These are phyloP conservation scores for Syrrhaptes paradoxus DNA, from an alignment of 2,113 vertebrate species.

Conservation along the genomic window DNA sequence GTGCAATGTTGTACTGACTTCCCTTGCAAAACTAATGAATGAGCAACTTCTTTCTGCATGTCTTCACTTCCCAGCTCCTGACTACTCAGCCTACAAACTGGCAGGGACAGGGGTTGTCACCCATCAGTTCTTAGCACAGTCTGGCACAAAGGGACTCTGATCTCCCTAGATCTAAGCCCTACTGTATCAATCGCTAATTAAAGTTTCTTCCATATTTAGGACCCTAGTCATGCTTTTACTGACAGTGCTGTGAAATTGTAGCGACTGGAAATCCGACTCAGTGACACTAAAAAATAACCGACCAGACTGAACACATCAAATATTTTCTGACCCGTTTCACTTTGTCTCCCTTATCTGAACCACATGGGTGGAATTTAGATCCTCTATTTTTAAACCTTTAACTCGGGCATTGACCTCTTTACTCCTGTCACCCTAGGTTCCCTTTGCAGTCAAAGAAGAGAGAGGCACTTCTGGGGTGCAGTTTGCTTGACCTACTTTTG, in stretches of 20 bases:
- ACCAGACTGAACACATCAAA: constrained; percentile 31
- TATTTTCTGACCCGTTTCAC: constrained; percentile 13
- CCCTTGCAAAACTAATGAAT: neutral
- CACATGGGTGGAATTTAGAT: constrained; percentile 36
- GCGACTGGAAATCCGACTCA: neutral
- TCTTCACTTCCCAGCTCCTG: neutral
- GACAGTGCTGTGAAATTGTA: neutral
- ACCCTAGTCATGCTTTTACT: neutral
- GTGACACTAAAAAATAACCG: neutral
- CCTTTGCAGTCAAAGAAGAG: constrained; percentile 34
- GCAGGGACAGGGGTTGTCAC: neutral
- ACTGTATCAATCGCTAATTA: constrained; percentile 40
- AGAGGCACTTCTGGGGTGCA: constrained; percentile 14
- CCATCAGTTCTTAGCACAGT: neutral
- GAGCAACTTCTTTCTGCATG: neutral
- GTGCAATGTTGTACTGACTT: neutral
- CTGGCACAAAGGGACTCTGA: constrained; percentile 9
- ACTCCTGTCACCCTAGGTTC: constrained; percentile 8
- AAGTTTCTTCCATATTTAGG: constrained; percentile 23
- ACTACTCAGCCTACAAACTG: neutral
- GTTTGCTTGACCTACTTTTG: constrained; percentile 47
- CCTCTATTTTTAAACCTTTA: constrained; percentile 62
- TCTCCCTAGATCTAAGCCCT: constrained; percentile 20
- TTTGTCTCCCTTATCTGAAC: constrained; percentile 47
- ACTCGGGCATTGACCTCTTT: constrained; percentile 48